Percentiles rank a stretch among this genome's conserved stretches.
These are phyloP conservation scores for Heliconius congener DNA, from an alignment of 1,140 invertebrate genomes.

Conservation along the genomic window DNA sequence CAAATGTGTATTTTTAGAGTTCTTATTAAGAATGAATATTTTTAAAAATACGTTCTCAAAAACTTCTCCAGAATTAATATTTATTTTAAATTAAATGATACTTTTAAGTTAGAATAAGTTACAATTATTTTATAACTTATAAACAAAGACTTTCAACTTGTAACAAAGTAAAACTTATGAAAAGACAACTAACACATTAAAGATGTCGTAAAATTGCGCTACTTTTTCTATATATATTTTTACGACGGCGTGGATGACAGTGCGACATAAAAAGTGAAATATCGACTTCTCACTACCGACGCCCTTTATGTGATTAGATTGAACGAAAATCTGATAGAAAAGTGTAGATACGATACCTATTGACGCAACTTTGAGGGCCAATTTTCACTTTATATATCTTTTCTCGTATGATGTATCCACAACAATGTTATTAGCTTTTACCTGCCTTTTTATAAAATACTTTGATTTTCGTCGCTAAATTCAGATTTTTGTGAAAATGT, in stretches of 20 bases:
- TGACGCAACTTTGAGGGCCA: conserved; percentile 16
- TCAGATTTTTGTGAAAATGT: too few species aligned
- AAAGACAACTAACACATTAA: conserved; percentile 24
- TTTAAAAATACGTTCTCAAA: too few species aligned
- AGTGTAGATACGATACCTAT: conserved; percentile 9
- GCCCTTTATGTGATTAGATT: conserved; percentile 71
- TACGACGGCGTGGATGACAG: conserved; percentile 56
- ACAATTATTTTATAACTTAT: background rate
- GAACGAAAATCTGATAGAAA: conserved; percentile 70
- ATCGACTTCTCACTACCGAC: conserved; percentile 67
- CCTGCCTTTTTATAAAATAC: background rate
- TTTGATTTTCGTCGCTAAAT: background rate
- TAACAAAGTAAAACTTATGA: background rate
- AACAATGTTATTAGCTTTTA: conserved; percentile 7
- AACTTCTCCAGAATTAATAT: too few species aligned
- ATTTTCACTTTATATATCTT: conserved; percentile 20
- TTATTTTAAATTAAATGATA: too few species aligned
- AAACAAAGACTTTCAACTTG: background rate
- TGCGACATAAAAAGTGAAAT: conserved; percentile 74
- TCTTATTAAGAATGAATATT: too few species aligned
- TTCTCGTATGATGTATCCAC: background rate
- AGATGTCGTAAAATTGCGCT: conserved; percentile 13
- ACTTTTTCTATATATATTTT: conserved; percentile 70
- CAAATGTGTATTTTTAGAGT: too few species aligned
- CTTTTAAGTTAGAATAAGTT: background rate